Evolutionary conservation across 2,888 invertebrate species (phyloP), one percentile per base, ranked within the genome.

Genomic region (Spialia ferax): DNA sequence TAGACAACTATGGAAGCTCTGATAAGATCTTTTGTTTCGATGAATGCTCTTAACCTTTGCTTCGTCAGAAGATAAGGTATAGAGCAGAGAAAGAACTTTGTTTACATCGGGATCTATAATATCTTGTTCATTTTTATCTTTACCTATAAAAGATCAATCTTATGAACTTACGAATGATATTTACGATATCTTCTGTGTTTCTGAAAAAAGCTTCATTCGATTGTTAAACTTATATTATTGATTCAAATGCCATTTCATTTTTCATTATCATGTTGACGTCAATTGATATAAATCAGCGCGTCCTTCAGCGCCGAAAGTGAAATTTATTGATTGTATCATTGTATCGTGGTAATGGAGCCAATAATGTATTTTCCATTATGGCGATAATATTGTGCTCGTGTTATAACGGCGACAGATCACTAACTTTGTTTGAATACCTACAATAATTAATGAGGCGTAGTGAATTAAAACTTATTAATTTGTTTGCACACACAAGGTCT

Each of bases 321-420:
- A 64, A 57, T 65, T 57, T 59, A 65, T 65, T 65, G 35, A 59
- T 38, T 38, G 20, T 23, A 50, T 59, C 50, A 59, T 38, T 38
- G 20, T 23, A 50, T 59, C 50, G 38, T 20, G n/a, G 10, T 65
- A 59, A 65, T 59, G 57, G 23, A 38, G 50, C 32, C 57, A 64
- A 64, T 57, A n/a, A n/a, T 35, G 48, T 50, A 48, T 48, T 48
- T 50, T 64, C 56, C 29, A 64, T 48, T 57, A 35, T 15, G 57
- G 29, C 35, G 11, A 23, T 57, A 42, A 50, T 55, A 35, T 15
- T 29, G 13, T 2, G 55, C 15, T 38, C 11, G 38, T 29, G 55
- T 55, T 55, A 32, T 42, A 38, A 11, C 54, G 3, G 63, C n/a
- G 18, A 20, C 13, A 8, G 62, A 52, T 52, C 54, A 20, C 26